These are phyloP conservation scores for Spatulosminthurus flaviceps DNA, from an alignment of 2,888 invertebrate genomes.

Conservation along the genomic window DNA sequence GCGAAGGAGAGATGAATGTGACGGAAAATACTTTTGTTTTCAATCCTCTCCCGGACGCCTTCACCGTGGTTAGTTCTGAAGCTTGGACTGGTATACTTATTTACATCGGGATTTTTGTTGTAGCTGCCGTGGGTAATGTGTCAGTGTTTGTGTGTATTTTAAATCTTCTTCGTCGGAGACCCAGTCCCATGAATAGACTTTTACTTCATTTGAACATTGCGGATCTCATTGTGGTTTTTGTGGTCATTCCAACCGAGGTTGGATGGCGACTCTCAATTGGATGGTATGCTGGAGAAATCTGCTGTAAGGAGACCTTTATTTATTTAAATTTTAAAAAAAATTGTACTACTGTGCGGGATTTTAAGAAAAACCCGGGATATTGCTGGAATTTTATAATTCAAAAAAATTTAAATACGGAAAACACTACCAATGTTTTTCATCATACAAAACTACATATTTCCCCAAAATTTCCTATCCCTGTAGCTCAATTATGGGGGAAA, in stretches of 20 bases:
- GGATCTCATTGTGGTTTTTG: constrained; percentile 33
- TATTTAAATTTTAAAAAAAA: neutral
- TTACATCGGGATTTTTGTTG: constrained; percentile 53
- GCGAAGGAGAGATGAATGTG: neutral
- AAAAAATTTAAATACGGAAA: too few species aligned
- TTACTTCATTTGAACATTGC: constrained; percentile 58
- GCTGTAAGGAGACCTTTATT: constrained; percentile 25
- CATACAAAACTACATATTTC: too few species aligned
- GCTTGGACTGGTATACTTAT: constrained; percentile 53
- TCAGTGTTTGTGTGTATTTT: constrained; percentile 53
- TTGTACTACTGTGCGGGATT: neutral
- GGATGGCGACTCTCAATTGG: constrained; percentile 37
- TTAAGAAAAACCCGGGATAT: neutral
- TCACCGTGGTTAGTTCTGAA: constrained; percentile 49
- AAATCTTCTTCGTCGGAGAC: constrained; percentile 50
- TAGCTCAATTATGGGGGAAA: too few species aligned
- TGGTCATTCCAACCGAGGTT: constrained; percentile 39
- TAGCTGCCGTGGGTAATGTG: constrained; percentile 57
- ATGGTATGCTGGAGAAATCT: constrained; percentile 42
- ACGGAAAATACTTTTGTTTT: neutral
- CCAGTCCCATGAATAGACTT: constrained; percentile 57
- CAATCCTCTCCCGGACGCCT: constrained; percentile 32
- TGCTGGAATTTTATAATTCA: too few species aligned
- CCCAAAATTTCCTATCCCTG: too few species aligned
- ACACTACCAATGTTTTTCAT: too few species aligned